These are phyloP conservation scores for Drosophila rellima DNA, from an alignment of 2,888 invertebrate species.

Conservation along the genomic window DNA sequence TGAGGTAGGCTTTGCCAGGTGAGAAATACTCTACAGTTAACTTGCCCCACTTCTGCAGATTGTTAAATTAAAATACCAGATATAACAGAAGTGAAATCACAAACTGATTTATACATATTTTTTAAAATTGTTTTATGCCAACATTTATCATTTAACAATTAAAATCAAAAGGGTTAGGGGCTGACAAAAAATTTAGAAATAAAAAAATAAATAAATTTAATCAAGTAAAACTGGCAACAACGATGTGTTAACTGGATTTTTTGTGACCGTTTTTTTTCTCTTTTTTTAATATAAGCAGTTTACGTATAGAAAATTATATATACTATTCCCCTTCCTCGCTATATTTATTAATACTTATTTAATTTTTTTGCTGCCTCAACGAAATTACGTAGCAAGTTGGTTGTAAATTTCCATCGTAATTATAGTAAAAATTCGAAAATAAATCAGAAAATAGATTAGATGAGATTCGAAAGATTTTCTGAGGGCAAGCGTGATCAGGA, in stretches of 20 bases:
- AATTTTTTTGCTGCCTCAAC: conserved; percentile 18
- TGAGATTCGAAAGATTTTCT: background rate
- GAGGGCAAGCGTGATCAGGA: background rate
- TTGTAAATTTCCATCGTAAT: conserved; percentile 30
- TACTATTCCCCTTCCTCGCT: background rate
- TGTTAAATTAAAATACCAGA: background rate
- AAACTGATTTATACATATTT: background rate
- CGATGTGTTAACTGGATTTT: background rate
- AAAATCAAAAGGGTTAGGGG: background rate
- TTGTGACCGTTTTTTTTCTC: background rate
- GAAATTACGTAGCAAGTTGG: background rate
- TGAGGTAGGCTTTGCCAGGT: conserved; percentile 75
- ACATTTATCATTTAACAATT: background rate
- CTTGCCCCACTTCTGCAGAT: background rate
- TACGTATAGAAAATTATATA: background rate
- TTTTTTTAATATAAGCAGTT: background rate
- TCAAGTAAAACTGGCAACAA: background rate
- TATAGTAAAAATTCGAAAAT: background rate
- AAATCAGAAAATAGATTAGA: background rate
- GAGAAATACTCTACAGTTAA: background rate
- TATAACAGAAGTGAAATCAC: background rate
- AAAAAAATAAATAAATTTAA: background rate
- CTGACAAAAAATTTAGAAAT: background rate
- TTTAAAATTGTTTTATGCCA: background rate
- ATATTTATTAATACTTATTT: background rate